phyloP scores from a whole-genome alignment of 1,140 invertebrate genomes.

The Polypedilum pembai region DNA sequence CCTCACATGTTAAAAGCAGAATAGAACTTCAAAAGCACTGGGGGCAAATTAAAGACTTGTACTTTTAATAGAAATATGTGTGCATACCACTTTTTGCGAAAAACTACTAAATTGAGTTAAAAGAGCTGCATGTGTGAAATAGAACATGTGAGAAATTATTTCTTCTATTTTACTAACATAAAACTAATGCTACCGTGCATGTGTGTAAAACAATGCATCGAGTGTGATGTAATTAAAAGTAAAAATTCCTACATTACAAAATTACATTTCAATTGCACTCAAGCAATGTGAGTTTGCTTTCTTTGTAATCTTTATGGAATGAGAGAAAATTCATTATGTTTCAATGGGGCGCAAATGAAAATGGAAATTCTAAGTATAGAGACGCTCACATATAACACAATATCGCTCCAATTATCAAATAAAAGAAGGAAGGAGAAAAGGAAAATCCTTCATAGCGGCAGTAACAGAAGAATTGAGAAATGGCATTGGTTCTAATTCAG shows the following conservation, averaged over 20 bases:
- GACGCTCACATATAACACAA: not conserved
- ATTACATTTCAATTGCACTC: conserved; percentile 18
- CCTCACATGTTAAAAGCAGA: no score
- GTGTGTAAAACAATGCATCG: not conserved
- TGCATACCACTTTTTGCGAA: not conserved
- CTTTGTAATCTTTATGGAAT: not conserved
- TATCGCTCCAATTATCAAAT: conserved; percentile 13
- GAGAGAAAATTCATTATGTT: not conserved
- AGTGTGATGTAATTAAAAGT: conserved; percentile 7
- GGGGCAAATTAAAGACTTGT: no score
- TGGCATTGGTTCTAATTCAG: not conserved
- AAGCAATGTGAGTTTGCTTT: not conserved
- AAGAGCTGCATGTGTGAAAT: not conserved
- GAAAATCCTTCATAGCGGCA: not conserved
- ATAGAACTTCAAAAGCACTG: no score
- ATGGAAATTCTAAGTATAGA: not conserved
- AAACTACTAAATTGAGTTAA: conserved; percentile 2
- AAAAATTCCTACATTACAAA: conserved; percentile 2
- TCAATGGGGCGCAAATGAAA: not conserved
- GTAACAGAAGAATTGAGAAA: not conserved
- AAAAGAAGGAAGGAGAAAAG: not conserved
- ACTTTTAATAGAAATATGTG: not conserved
- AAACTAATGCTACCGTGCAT: not conserved
- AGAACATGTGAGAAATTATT: not conserved
- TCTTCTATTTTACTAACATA: not conserved